A percentile compares a stretch with the other conserved stretches of the same genome.
phyloP scores from a whole-genome alignment of 1,140 invertebrate genomes.

The Globodera rostochiensis region DNA sequence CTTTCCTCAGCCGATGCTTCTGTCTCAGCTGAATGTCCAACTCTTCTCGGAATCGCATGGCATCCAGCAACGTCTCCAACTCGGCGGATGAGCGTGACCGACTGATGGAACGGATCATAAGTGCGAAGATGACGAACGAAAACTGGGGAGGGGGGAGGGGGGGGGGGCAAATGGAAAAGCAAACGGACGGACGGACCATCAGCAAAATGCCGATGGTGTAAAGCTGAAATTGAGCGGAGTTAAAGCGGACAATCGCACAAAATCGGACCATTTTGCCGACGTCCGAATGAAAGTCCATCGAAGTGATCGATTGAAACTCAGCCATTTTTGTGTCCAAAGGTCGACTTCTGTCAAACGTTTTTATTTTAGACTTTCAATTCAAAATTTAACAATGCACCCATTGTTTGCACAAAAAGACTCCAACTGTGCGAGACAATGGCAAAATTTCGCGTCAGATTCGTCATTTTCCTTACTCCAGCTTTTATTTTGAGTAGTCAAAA shows the following conservation, averaged over 20 bases:
- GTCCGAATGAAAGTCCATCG: constrained; percentile 39
- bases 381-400: background rate
- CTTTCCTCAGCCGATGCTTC: constrained; percentile 47
- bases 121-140: constrained; percentile 42
- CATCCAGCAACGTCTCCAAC: constrained; percentile 46
- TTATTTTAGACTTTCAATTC: background rate
- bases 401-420: background rate
- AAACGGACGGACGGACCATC: constrained; percentile 25
- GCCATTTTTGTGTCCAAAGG: background rate
- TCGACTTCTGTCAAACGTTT: background rate
- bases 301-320: background rate
- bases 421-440: background rate
- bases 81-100: constrained; percentile 39
- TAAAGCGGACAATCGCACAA: background rate
- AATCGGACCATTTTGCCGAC: constrained; percentile 37
- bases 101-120: constrained; percentile 50
- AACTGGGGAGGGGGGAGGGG: constrained; percentile 17
- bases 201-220: constrained; percentile 49
- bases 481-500: background rate
- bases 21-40: constrained; percentile 45
- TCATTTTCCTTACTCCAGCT: background rate
- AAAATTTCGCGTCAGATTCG: background rate
- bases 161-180: background rate
- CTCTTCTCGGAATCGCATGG: constrained; percentile 51
- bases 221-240: background rate